A percentile compares a stretch with the other conserved stretches of the same genome.
These are phyloP conservation scores for Scaptomyza graminum DNA, from an alignment of 1,140 invertebrate genomes.

Conservation along the genomic window DNA sequence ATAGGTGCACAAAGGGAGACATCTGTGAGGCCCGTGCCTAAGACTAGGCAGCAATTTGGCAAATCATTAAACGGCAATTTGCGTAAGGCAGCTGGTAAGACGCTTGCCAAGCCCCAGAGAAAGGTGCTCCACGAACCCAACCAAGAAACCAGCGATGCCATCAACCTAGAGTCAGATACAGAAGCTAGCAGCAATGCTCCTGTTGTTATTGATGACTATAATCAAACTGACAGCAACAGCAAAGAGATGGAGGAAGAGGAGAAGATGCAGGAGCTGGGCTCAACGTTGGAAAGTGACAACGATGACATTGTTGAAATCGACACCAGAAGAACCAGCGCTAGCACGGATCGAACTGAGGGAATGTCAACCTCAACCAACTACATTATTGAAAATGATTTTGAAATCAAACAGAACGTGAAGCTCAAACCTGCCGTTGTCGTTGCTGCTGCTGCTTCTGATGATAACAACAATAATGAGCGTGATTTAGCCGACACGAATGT, in stretches of 20 bases:
- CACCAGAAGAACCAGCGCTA: conserved; percentile 43
- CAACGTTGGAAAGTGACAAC: conserved; percentile 55
- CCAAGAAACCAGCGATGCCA: conserved; percentile 34
- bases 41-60: conserved; percentile 71
- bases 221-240: conserved; percentile 75
- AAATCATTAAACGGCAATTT: conserved; percentile 83
- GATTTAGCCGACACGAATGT: conserved; percentile 80
- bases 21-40: conserved; percentile 17
- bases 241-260: conserved; percentile 26
- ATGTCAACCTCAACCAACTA: conserved; percentile 28
- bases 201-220: conserved; percentile 82
- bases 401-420: conserved; percentile 62
- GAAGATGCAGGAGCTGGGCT: conserved; percentile 9
- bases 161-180: conserved; percentile 34
- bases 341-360: conserved; percentile 4
- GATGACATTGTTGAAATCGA: conserved; percentile 82
- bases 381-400: conserved; percentile 76
- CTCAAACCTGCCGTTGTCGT: conserved; percentile 7
- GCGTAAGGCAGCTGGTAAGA: conserved; percentile 69
- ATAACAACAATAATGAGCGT: conserved; percentile 81
- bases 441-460: conserved; percentile 55
- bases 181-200: conserved; percentile 54
- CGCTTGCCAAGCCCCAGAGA: conserved; percentile 45
- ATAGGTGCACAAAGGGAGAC: conserved; percentile 11
- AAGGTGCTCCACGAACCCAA: conserved; percentile 18